A percentile compares a stretch with the other conserved stretches of the same genome.
These are phyloP conservation scores for Melangyna quadrimaculata DNA, from an alignment of 2,888 invertebrate genomes.

Conservation along the genomic window DNA sequence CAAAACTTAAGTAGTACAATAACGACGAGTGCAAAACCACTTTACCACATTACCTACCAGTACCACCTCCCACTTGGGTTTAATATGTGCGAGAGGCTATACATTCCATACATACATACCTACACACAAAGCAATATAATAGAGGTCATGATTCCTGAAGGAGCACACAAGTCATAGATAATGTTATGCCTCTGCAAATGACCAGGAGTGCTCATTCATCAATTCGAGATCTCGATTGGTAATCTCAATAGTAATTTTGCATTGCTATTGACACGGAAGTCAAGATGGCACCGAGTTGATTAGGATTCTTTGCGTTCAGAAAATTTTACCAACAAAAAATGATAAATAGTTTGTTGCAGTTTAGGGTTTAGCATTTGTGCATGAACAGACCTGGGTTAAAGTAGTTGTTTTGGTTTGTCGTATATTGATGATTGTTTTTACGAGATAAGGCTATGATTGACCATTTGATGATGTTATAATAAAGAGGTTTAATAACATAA, in stretches of 20 bases:
- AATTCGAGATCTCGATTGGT: constrained; percentile 68
- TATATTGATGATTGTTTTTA: neutral
- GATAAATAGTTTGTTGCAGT: constrained; percentile 48
- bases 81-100: neutral
- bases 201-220: constrained; percentile 69
- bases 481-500: neutral
- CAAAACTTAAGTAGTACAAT: constrained; percentile 53
- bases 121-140: neutral
- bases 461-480: constrained; percentile 34
- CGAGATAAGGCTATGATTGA: constrained; percentile 43
- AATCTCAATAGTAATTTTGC: constrained; percentile 70
- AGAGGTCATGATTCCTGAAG: constrained; percentile 55
- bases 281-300: constrained; percentile 71
- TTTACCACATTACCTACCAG: neutral
- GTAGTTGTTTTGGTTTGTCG: neutral
- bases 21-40: constrained; percentile 52
- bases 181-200: constrained; percentile 70
- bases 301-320: constrained; percentile 49
- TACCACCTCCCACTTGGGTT: neutral
- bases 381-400: neutral
- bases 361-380: neutral
- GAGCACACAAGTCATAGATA: constrained; percentile 51
- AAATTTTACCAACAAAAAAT: constrained; percentile 38
- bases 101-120: neutral
- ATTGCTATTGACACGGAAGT: constrained; percentile 71